Conservation (phyloP, 1,140 invertebrate species). For the Pseudoatta argentina region DNA sequence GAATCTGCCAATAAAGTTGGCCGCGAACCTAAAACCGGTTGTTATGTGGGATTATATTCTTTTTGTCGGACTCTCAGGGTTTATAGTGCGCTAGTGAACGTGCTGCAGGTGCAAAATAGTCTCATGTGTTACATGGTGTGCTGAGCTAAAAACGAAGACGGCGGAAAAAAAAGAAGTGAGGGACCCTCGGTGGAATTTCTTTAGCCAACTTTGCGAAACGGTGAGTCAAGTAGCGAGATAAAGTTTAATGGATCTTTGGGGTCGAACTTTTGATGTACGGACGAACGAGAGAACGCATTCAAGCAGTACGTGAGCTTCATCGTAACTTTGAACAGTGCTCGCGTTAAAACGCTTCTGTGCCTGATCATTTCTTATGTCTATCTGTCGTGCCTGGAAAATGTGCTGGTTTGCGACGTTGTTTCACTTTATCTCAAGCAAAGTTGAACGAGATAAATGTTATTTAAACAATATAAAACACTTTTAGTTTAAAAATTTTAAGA, state of each 20-base stretch:
- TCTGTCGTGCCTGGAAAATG: conserved; percentile 1
- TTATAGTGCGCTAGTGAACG: conserved; percentile 60
- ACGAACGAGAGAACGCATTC: conserved; percentile 47
- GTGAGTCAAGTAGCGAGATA: conserved; percentile 72
- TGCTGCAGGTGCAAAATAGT: conserved; percentile 56
- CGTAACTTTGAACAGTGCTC: conserved; percentile 55
- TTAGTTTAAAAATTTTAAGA: neutral
- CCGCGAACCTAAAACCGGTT: conserved; percentile 23
- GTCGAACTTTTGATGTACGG: conserved; percentile 62
- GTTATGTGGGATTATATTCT: conserved; percentile 10
- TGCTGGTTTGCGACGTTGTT: conserved; percentile 1
- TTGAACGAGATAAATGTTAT: conserved; percentile 43
- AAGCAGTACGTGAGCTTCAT: conserved; percentile 58
- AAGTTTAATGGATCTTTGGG: conserved; percentile 69
- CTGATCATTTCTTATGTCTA: conserved; percentile 44
- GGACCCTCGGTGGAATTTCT: conserved; percentile 52
- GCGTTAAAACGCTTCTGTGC: conserved; percentile 39
- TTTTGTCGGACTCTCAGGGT: conserved; percentile 16
- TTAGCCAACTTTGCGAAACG: conserved; percentile 70
- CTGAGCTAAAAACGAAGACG: conserved; percentile 33
- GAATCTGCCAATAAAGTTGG: conserved; percentile 31
- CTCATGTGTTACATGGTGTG: conserved; percentile 50
- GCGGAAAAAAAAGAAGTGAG: conserved; percentile 29
- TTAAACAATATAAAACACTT: conserved; percentile 15
- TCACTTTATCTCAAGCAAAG: conserved; percentile 22